A percentile compares a stretch with the other conserved stretches of the same genome.
Evolutionary conservation across 2,113 vertebrate species (phyloP).

Genomic region (Scolopax mira): DNA sequence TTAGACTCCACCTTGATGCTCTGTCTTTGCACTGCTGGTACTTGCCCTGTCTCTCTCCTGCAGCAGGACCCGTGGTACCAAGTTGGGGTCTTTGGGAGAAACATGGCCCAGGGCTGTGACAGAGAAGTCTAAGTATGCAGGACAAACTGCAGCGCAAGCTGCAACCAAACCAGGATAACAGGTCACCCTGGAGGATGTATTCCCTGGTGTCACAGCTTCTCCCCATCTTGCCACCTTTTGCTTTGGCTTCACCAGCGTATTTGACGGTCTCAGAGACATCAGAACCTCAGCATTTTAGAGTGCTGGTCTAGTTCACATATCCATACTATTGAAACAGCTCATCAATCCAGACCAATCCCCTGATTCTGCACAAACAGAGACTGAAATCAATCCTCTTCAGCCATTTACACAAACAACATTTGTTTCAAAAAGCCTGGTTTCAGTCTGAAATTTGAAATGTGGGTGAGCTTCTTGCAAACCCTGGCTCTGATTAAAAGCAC

Average conservation of each 20-base stretch:
- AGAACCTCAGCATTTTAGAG: not conserved
- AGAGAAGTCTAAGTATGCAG: not conserved
- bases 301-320: not conserved
- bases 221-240: not conserved
- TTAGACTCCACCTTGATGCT: not conserved
- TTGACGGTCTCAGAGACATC: not conserved
- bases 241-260: not conserved
- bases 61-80: not conserved
- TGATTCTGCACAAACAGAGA: not conserved
- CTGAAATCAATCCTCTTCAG: not conserved
- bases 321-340: not conserved
- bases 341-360: not conserved
- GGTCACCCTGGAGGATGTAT: not conserved
- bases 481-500: not conserved
- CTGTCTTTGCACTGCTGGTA: not conserved
- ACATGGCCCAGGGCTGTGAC: not conserved
- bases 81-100: not conserved
- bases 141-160: not conserved
- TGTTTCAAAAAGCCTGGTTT: not conserved
- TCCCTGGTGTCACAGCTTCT: not conserved
- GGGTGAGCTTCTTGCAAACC: not conserved
- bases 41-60: fast-evolving
- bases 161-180: not conserved
- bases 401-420: not conserved
- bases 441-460: not conserved